Base-by-base conservation (phyloP, 2,888 invertebrate genomes). In the Cataglyphis livida region DNA sequence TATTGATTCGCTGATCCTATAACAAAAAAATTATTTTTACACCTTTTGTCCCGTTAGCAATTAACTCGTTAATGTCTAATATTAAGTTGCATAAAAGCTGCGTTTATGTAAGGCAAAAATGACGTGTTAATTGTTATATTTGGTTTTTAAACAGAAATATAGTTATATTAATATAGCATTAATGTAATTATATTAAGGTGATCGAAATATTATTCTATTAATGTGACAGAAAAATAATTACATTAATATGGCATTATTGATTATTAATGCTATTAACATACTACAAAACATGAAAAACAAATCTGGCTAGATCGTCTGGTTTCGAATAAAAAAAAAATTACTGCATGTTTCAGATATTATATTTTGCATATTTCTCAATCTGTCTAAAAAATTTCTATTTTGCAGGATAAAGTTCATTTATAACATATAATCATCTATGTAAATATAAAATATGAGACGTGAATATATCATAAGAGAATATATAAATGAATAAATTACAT, bases 221-320 rank as follows among this genome's bases (percentile, higher is more conserved):
- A 65, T 18, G 4, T 75, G 18, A 28, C 41, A 38, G 2, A 0
- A 15, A 44, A 28, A 1, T 32, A 32, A 57, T 75, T 18, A 64
- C 6, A 4, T 10, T 57, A 38, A 65, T 18, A 7, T 75, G 18
- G 28, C 41, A 35, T 35, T 35, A 38, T 41, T 76, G 41, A 65
- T 12, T 10, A 54, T 68, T 61, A 78, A 54, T n/a, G 18, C 15
- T 81, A 44, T 65, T 21, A 61, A 44, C 44, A 35, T 44, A 44
- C 65, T 75, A 57, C 32, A 5, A 57, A 74, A 74, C 12, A 5
- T 48, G 7, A 21, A 65, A 65, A 74, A 25, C 64, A 1, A 76
- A 54, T 57, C 1, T 44, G 1, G 28, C 41, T 61, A 61, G 7
- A 73, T 3, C 32, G 0, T 44, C 28, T 32, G 15, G 0, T 1